These are phyloP conservation scores for Lepidochrysops patricia DNA, from an alignment of 2,888 invertebrate genomes.

Conservation along the genomic window DNA sequence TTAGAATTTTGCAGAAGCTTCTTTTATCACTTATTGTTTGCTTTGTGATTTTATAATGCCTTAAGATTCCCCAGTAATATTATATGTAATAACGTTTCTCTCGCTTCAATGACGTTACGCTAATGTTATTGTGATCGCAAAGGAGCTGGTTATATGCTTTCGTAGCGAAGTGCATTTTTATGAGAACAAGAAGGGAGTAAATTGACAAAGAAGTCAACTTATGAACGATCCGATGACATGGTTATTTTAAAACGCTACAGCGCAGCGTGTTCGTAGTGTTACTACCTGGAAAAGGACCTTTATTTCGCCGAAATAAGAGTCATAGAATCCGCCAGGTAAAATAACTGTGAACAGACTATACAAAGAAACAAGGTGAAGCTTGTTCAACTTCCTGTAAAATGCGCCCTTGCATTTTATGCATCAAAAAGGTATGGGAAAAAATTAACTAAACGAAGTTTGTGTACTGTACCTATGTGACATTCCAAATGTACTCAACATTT, in stretches of 20 bases:
- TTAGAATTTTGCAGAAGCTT: not conserved
- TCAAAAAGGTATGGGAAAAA: not conserved
- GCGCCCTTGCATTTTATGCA: not conserved
- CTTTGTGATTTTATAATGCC: not conserved
- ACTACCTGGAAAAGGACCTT: too few relatives aligned
- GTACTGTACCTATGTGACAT: not conserved
- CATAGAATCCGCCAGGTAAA: too few relatives aligned
- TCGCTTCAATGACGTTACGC: slow-evolving; percentile 23
- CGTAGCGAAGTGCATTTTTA: slow-evolving; percentile 28
- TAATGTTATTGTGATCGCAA: slow-evolving; percentile 36
- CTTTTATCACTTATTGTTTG: not conserved
- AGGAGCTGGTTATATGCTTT: slow-evolving; percentile 29
- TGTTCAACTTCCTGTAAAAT: not conserved
- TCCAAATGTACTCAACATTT: too few relatives aligned
- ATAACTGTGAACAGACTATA: too few relatives aligned
- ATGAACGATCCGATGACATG: slow-evolving; percentile 16
- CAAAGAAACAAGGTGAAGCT: not conserved
- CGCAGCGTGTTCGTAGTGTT: too few relatives aligned
- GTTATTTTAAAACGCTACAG: not conserved
- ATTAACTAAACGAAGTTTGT: not conserved
- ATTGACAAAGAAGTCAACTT: slow-evolving; percentile 41
- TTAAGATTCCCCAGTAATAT: not conserved
- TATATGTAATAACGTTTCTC: not conserved
- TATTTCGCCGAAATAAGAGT: too few relatives aligned
- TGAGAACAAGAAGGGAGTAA: slow-evolving; percentile 30